Conservation (phyloP, 2,113 vertebrate species). For the Otolemur garnettii region DNA sequence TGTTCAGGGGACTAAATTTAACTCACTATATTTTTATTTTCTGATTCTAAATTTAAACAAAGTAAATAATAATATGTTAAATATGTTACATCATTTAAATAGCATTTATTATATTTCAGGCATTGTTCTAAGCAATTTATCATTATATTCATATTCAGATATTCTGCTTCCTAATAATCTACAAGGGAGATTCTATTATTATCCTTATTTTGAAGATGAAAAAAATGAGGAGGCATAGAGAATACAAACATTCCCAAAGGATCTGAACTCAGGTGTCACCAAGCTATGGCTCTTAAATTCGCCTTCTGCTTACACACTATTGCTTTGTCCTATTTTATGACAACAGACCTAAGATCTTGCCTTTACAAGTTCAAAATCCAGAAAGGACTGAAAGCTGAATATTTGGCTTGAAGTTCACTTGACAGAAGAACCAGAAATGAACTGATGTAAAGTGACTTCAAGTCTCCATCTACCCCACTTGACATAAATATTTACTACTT, state of each 20-base stretch:
- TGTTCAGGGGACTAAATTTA: neutral
- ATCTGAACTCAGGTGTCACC: neutral
- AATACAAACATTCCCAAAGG: neutral
- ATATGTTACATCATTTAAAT: neutral
- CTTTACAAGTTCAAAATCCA: neutral
- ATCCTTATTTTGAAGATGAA: slow-evolving; percentile 1
- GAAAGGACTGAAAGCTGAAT: slow-evolving; percentile 4
- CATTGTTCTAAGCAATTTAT: neutral
- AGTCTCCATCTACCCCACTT: neutral
- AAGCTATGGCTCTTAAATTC: neutral
- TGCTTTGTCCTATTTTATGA: neutral
- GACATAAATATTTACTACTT: neutral
- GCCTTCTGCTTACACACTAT: neutral
- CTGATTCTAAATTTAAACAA: slow-evolving; percentile 18
- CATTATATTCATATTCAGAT: neutral
- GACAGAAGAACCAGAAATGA: neutral
- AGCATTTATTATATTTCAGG: neutral
- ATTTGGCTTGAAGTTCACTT: neutral
- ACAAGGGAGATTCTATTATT: neutral
- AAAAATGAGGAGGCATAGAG: neutral
- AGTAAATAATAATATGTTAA: neutral
- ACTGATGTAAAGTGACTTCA: neutral
- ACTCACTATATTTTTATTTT: neutral
- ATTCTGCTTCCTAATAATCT: neutral
- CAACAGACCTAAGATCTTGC: neutral